Evolutionary conservation across 2,113 vertebrate species (phyloP).

Genomic region (Eclectus roratus): DNA sequence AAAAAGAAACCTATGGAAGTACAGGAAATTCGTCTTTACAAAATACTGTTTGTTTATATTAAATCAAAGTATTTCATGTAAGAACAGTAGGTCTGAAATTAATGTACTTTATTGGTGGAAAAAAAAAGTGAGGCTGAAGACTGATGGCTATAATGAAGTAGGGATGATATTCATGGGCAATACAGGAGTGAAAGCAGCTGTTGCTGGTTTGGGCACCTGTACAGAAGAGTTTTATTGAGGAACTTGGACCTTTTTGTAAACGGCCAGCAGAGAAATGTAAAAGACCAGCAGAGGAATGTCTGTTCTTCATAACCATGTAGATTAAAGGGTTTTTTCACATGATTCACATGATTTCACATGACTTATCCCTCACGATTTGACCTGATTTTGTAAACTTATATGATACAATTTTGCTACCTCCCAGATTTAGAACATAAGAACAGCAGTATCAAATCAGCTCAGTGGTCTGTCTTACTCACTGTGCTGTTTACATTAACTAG

Average conservation of each 20-base stretch:
- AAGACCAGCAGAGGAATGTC: background rate
- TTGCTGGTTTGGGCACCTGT: background rate
- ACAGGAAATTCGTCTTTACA: background rate
- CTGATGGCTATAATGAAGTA: background rate
- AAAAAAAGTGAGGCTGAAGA: background rate
- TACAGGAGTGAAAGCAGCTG: background rate
- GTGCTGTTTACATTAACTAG: background rate
- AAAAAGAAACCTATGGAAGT: background rate
- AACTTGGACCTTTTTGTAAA: background rate
- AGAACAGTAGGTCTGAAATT: background rate
- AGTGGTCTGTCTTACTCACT: background rate
- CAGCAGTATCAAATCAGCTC: background rate
- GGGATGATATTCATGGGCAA: background rate
- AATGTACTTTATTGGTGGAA: background rate
- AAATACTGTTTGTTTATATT: background rate
- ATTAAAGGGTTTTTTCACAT: background rate
- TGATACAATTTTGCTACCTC: background rate
- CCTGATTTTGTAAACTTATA: constrained; percentile 24
- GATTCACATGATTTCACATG: no score
- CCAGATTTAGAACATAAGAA: background rate
- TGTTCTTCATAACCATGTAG: background rate
- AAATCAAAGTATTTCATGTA: background rate
- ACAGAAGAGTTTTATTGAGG: background rate
- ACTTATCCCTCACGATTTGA: background rate
- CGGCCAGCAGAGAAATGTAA: background rate